Base-by-base conservation (phyloP, 2,797 vertebrate species). In the Mus spretus region DNA sequence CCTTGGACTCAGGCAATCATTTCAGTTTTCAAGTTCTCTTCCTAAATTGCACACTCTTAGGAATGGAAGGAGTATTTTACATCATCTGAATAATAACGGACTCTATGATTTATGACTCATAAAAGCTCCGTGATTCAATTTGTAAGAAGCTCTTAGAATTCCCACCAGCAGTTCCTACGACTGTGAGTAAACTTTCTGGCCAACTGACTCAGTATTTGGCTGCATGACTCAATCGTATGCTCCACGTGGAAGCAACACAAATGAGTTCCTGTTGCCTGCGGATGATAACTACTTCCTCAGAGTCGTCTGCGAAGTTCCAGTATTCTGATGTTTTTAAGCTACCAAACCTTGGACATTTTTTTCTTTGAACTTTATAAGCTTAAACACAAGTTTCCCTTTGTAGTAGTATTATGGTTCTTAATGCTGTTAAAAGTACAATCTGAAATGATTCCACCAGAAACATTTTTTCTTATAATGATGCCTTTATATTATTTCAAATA, bases 161-260 rank as follows among this genome's bases (percentile, higher is more conserved):
- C 98, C 87, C 67, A 97, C 26, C 92, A 92, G 93, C 40, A 96
- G 90, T 80, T 97, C 74, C 89, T 93, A 95, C 82, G 95, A 95
- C 93, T 96, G 91, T 95, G 97, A 90, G 96, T 72, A 97, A 91
- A 98, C 92, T 40, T 19, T 77, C 95, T 85, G 87, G 95, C 72
- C 92, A 91, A 96, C 84, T 97, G 97, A 97, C 74, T 97, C 93
- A 97, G 94, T 96, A 94, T 96, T 97, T 97, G 97, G 88, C 95
- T 75, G 50, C 89, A 95, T 95, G 96, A 97, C 79, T 97, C 96
- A 97, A 50, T 63, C 5, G 61, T 53, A 79, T 61, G 91, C 65
- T 91, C 93, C 74, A 4, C 74, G 70, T 93, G 90, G 93, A 96
- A 97, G 94, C 79, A 86, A 65, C 91, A 87, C 13, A 95, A 59